Evolutionary conservation across 2,113 vertebrate genomes (phyloP), one percentile per base, ranked within the genome.

Genomic region (Aphyosemion australe): DNA sequence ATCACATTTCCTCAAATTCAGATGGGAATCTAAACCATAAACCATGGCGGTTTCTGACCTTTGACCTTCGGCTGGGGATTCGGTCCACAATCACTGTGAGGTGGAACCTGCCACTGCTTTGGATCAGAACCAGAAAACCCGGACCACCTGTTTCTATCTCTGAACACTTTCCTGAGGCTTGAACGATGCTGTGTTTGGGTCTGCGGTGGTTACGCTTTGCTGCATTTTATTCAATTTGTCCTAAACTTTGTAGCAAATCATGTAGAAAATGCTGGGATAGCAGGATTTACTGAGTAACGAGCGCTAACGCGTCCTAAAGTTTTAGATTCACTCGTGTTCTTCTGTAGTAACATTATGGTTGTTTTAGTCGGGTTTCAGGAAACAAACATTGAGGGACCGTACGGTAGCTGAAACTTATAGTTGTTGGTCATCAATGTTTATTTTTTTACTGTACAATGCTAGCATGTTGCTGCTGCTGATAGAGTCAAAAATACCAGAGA

Each of bases 31-130:
- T 32, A 12, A 60, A 55, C 37, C 39, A 26, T 14, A 34, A 63
- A 69, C 12, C 53, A 11, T 3, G n/a, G 49, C 21, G 3, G 31
- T 15, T 13, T 7, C 37, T 11, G 15, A 15, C 3, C 7, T 37
- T 37, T 37, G 34, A 37, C 34, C 34, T 37, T 37, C 0, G 34
- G 26, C 31, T 21, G 65, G 47, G 51, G 51, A 61, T 19, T 53
- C 49, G 51, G 63, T 50, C 61, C 66, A 70, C 14, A 55, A 61
- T 54, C 84, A 84, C 82, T 78, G 81, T 74, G 79, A 85, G 78
- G 74, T 61, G 21, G 34, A 39, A 20, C 4, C 34, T 37, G 34
- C 34, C 34, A 37, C 34, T 10, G 6, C 34, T 37, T 37, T 37
- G 1, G 34, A 37, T 37, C 34, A 37, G 34, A 37, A 8, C 34